Evolutionary conservation across 30 jellyfish, hydroid and myxozoan genomes (phyloP), one percentile per base, ranked within the genome.

Genomic region (Turritopsis dohrnii): DNA sequence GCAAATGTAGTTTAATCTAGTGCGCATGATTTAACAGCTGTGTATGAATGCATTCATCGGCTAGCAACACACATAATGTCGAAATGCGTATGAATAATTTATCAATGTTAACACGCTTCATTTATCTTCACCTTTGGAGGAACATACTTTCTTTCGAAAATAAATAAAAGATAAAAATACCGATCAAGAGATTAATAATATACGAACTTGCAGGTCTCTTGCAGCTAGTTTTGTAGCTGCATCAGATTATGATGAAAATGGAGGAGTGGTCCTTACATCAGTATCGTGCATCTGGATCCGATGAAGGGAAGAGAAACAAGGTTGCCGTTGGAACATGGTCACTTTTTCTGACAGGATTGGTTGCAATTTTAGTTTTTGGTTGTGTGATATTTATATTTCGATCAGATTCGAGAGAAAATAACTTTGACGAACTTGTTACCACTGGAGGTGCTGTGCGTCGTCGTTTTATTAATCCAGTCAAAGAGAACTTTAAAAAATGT

Each of bases 361-460:
- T 94, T n/a, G 91, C 94, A 22, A 22, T 89, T 27, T 74, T 86
- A 81, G 83, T 84, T 16, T 75, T 80, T 53, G 91, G 92, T 52
- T 96, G 96, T 66, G 90, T 94, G 16, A 72, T 88, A 28, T 94
- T 89, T 75, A 90, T 94, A 21, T 85, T 85, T 79, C 92, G 85
- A 54, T 53, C 95, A 30, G 99, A 94, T 74, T 72, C 90, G 21
- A 85, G 90, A 79, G 99, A 94, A 71, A 86, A 85, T 76, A 81
- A 88, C 52, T 87, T 85, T 77, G 99, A 94, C 72, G 99, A 94
- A 60, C 84, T 94, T 30, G 85, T 94, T 8, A 94, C 96, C 13
- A 94, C 99, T 21, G 99, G 99, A 28, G 99, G 99, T 41, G 95
- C 99, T 29, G 99, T 94, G 16, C 85, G 99, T 23, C 23, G 86